Base-by-base conservation (phyloP, 2,888 invertebrate genomes). In the Nasonia oneida region DNA sequence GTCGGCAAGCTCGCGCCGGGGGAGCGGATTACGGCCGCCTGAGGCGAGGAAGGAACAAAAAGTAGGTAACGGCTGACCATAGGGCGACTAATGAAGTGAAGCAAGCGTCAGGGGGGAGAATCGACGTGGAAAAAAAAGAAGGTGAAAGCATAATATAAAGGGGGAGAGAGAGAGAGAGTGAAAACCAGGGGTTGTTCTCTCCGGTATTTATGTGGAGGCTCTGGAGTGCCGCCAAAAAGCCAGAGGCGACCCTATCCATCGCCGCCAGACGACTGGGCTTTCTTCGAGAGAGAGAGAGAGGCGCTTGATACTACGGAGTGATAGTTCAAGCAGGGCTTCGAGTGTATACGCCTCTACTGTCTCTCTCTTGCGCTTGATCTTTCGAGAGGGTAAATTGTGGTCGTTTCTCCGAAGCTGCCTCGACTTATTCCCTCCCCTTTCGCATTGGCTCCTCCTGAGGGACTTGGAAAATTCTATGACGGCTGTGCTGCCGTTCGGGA, bases 221-320 rank as follows among this genome's bases (percentile, higher is more conserved):
- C 90, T 93, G 93, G 93, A 93, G 90, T 90, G 91, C 89, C 90
- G 93, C 93, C 93, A 93, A 93, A 92, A 93, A 91, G 90, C 92
- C 91, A 89, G 91, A 90, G 90, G 89, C 90, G 90, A 90, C 90
- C 91, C 91, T 91, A 92, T 91, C 91, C 91, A 91, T 91, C 3
- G 67, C 85, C 37, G 70, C 29, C 47, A 33, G 37, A 50, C 39
- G 57, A 53, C 64, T 84, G 33, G 78, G 67, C 57, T 74, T 77
- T 77, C 84, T 80, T 77, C 77, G 18, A 81, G 37, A 50, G 74
- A 50, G 42, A 71, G 86, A 87, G 87, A 85, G 64, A 64, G 12
- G 85, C 86, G 85, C 87, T 88, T 81, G 87, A 87, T 83, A 85
- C 83, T 77, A 71, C 79, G 81, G 78, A 78, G 77, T 84, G 81